These are phyloP conservation scores for Chirona hameri DNA, from an alignment of 2,888 invertebrate genomes.

Conservation along the genomic window DNA sequence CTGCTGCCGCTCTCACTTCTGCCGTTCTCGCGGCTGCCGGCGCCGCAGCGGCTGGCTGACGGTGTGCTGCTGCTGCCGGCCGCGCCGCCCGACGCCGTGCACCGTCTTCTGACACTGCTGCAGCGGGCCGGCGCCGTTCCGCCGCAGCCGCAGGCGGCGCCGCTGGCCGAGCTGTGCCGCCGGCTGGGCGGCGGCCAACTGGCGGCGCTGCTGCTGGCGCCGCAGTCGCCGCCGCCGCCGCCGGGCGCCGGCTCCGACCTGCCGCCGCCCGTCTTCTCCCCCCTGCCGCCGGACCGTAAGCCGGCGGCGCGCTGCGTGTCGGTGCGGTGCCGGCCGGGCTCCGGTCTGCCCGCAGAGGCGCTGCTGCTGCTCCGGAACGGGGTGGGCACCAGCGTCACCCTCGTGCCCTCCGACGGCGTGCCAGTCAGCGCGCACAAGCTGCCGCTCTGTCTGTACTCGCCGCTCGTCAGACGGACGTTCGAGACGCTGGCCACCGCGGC, in stretches of 20 bases:
- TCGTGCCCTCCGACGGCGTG: not conserved
- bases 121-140: not conserved
- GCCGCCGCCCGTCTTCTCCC: not conserved
- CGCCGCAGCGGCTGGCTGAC: not conserved
- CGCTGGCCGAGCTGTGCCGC: not conserved
- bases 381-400: not conserved
- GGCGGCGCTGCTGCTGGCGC: not conserved
- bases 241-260: not conserved
- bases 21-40: not conserved
- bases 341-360: not conserved
- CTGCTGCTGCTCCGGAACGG: not conserved
- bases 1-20: not conserved
- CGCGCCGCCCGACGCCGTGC: not conserved
- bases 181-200: not conserved
- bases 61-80: not conserved
- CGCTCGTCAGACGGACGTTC: not conserved
- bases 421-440: not conserved
- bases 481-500: not conserved
- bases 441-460: constrained; percentile 7
- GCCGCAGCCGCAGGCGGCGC: not conserved
- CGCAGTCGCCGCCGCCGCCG: not conserved
- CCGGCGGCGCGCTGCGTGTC: not conserved
- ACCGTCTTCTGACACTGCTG: not conserved
- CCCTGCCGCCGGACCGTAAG: not conserved
- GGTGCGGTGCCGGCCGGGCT: not conserved